Evolutionary conservation across 2,888 invertebrate genomes (phyloP).

Genomic region (Margaritifera margaritifera): DNA sequence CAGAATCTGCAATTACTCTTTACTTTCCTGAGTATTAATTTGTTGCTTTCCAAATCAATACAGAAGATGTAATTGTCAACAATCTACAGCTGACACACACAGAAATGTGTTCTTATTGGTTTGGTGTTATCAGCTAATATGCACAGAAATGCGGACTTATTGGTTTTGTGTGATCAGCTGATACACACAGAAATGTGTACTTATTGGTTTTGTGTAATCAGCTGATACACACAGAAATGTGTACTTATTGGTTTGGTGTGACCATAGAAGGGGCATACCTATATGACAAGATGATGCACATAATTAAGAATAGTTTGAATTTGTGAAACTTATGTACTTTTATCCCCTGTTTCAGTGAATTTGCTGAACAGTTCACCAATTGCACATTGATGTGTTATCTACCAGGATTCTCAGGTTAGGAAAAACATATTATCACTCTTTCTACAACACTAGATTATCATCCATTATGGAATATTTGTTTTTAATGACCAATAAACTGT

Average conservation of each 20-base stretch:
- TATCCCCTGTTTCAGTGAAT: conserved; percentile 50
- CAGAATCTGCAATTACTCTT: not conserved
- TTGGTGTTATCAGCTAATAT: no score
- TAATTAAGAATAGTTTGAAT: no score
- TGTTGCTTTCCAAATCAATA: not conserved
- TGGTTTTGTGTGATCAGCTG: not conserved
- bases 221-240: no score
- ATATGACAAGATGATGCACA: no score
- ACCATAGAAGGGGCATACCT: no score
- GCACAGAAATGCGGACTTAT: no score
- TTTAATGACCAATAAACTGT: no score
- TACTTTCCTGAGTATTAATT: not conserved
- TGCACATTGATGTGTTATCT: conserved; percentile 71
- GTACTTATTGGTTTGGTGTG: no score
- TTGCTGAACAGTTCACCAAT: conserved; percentile 60
- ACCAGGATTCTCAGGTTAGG: conserved; percentile 71
- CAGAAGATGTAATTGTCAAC: not conserved
- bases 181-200: no score
- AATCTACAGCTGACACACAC: not conserved
- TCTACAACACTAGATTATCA: not conserved
- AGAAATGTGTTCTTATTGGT: not conserved
- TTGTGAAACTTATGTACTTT: no score
- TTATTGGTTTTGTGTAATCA: no score
- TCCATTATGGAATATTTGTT: no score
- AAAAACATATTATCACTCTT: not conserved